phyloP scores from a whole-genome alignment of 1,140 invertebrate species.

The Drosophila ercepeae region DNA sequence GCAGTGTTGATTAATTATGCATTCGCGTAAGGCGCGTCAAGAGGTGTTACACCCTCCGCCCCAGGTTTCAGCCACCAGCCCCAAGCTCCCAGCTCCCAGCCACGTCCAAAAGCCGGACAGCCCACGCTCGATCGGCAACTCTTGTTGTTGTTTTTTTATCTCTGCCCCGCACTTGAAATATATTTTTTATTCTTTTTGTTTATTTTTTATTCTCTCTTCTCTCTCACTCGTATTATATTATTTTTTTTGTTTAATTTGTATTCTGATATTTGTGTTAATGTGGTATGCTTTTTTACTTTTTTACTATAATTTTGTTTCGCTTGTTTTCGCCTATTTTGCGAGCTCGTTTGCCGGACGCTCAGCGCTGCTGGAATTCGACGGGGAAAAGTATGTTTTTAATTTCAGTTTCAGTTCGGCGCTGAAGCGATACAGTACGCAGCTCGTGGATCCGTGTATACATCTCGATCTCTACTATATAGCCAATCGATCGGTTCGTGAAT shows the following conservation, averaged over 20 bases:
- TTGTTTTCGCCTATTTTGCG: constrained; percentile 43
- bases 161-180: constrained; percentile 57
- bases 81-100: neutral
- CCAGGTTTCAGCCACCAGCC: too few relatives aligned
- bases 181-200: constrained; percentile 34
- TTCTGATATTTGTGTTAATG: constrained; percentile 71
- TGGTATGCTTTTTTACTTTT: constrained; percentile 44
- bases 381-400: constrained; percentile 56
- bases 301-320: constrained; percentile 38
- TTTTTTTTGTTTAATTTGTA: constrained; percentile 63
- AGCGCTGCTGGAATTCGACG: constrained; percentile 52
- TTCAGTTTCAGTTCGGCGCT: constrained; percentile 74
- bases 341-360: constrained; percentile 28
- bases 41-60: constrained; percentile 9
- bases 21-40: constrained; percentile 36
- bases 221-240: constrained; percentile 31
- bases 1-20: constrained; percentile 62
- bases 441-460: constrained; percentile 32
- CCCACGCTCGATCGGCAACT: constrained; percentile 41
- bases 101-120: constrained; percentile 12
- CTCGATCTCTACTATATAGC: too few relatives aligned
- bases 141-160: constrained; percentile 31
- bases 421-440: constrained; percentile 58
- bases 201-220: constrained; percentile 40
- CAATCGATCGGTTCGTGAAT: constrained; percentile 24